These are phyloP conservation scores for Nomada ruficornis DNA, from an alignment of 2,888 invertebrate genomes.

Conservation along the genomic window DNA sequence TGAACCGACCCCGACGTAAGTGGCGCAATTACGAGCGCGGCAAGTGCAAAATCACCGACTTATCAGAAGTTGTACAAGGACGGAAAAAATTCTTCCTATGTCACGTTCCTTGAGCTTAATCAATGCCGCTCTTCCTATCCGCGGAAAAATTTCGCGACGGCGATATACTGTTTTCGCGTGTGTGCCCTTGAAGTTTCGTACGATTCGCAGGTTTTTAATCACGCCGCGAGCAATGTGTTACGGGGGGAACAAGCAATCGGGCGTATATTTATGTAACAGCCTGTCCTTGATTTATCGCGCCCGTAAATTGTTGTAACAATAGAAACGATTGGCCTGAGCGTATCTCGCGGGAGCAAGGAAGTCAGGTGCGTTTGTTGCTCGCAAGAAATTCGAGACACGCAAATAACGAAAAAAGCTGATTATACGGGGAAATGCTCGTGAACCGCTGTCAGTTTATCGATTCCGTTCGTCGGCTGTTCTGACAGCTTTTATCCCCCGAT, in stretches of 20 bases:
- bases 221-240: not conserved
- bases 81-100: not conserved
- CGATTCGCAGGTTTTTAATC: not conserved
- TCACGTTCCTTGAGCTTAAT: not conserved
- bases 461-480: constrained; percentile 10
- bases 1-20: not conserved
- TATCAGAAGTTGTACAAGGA: not conserved
- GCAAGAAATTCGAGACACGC: not conserved
- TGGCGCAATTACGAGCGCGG: not conserved
- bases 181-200: no score
- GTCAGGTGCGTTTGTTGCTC: not conserved
- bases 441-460: constrained; percentile 40
- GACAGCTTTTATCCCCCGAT: constrained; percentile 45
- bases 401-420: constrained; percentile 13
- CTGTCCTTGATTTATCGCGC: not conserved
- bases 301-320: not conserved
- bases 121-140: not conserved
- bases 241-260: not conserved
- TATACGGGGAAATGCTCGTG: constrained; percentile 3
- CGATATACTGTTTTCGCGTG: not conserved
- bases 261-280: not conserved
- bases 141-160: not conserved
- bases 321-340: not conserved
- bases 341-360: not conserved
- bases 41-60: not conserved